These are phyloP conservation scores for Augochlora pura DNA, from an alignment of 1,140 invertebrate species.

Conservation along the genomic window DNA sequence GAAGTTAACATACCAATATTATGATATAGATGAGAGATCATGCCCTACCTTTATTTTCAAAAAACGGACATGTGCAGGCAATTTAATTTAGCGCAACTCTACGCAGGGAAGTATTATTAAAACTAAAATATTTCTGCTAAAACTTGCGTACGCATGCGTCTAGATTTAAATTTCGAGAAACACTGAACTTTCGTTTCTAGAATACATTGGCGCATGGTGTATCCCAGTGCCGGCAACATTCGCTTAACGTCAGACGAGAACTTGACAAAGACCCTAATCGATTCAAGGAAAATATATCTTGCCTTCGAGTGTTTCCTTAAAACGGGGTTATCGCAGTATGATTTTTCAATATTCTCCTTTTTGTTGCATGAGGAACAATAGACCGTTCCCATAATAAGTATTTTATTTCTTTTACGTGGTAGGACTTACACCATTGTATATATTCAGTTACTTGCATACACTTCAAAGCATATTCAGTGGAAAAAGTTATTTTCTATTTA, in stretches of 20 bases:
- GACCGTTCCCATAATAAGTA: too few relatives aligned
- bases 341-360: not conserved
- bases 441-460: not conserved
- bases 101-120: too few relatives aligned
- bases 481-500: constrained; percentile 22
- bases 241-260: not conserved
- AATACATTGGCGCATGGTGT: not conserved
- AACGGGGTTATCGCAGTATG: not conserved
- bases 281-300: constrained; percentile 4
- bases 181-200: too few relatives aligned
- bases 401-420: constrained; percentile 1
- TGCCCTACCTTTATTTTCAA: too few relatives aligned
- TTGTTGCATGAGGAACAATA: not conserved
- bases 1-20: too few relatives aligned
- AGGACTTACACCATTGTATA: not conserved
- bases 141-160: too few relatives aligned
- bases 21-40: too few relatives aligned
- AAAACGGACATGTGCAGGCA: too few relatives aligned
- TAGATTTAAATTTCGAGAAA: too few relatives aligned
- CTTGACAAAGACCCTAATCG: constrained; percentile 15
- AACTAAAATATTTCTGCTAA: too few relatives aligned
- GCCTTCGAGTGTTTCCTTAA: not conserved
- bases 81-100: too few relatives aligned
- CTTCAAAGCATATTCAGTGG: constrained; percentile 13
- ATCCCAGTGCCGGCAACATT: constrained; percentile 36